Percentiles rank a stretch among this genome's conserved stretches.
Conservation (phyloP, 2,113 vertebrate species). For the Perccottus glenii region DNA sequence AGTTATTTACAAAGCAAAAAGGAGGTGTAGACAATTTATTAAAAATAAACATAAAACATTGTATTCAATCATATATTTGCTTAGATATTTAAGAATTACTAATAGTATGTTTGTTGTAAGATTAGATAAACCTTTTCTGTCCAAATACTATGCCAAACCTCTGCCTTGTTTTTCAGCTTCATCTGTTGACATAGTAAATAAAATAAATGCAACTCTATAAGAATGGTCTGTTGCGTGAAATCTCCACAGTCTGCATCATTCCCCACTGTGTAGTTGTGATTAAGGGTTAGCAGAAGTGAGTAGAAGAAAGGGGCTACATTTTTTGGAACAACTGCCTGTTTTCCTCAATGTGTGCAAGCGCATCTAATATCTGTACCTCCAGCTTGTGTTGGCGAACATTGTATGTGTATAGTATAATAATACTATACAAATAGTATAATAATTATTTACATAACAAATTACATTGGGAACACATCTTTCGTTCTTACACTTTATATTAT, state of each 20-base stretch:
- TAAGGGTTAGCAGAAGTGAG: too few species aligned
- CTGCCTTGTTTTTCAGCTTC: constrained; percentile 31
- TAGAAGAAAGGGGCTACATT: too few species aligned
- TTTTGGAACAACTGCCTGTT: too few species aligned
- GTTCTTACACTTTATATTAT: too few species aligned
- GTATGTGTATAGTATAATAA: too few species aligned
- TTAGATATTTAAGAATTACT: constrained; percentile 49
- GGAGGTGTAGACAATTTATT: constrained; percentile 50
- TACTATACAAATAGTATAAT: too few species aligned
- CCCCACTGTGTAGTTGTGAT: too few species aligned
- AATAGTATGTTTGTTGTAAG: constrained; percentile 30
- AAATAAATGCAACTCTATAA: constrained; percentile 15
- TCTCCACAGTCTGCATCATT: not conserved
- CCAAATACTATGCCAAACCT: constrained; percentile 51
- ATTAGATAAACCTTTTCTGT: constrained; percentile 43
- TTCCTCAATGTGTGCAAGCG: too few species aligned
- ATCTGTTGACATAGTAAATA: not conserved
- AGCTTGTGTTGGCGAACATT: too few species aligned
- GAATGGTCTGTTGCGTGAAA: not conserved
- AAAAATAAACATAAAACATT: constrained; percentile 53
- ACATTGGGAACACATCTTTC: too few species aligned
- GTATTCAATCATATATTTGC: constrained; percentile 46
- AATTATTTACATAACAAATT: too few species aligned
- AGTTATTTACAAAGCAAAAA: constrained; percentile 45
- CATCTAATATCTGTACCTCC: too few species aligned